phyloP scores from a whole-genome alignment of 2,888 invertebrate species.

The Trissoscelio sp. region DNA sequence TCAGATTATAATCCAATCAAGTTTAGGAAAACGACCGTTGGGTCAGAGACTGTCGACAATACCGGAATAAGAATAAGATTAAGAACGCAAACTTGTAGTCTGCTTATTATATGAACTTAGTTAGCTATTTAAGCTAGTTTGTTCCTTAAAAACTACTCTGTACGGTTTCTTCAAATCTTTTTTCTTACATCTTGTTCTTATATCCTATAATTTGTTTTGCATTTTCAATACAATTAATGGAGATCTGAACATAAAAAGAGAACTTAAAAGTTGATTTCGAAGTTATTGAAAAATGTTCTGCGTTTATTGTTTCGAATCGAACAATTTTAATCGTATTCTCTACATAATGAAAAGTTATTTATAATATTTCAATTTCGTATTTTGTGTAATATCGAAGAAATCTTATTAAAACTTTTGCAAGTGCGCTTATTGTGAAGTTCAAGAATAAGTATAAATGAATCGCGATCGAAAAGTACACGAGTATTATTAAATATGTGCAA shows the following conservation, averaged over 20 bases:
- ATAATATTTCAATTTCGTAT: constrained; percentile 27
- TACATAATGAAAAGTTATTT: constrained; percentile 18
- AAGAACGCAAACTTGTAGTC: constrained; percentile 16
- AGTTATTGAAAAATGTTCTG: neutral
- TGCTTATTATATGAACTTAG: constrained; percentile 3
- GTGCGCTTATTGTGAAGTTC: constrained; percentile 1
- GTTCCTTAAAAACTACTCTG: too few species aligned
- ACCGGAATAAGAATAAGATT: constrained; percentile 37
- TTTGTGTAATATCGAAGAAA: constrained; percentile 1
- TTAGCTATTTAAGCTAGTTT: constrained; percentile 3
- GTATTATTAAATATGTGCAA: neutral
- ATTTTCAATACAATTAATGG: neutral
- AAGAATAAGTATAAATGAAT: constrained; percentile 14
- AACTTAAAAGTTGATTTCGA: neutral
- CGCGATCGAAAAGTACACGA: neutral
- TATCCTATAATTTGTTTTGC: neutral
- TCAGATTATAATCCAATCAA: constrained; percentile 45
- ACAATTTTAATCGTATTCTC: neutral
- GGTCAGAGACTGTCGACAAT: constrained; percentile 16
- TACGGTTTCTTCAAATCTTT: neutral
- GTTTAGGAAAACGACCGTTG: constrained; percentile 34
- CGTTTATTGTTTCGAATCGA: neutral
- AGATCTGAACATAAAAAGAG: too few species aligned
- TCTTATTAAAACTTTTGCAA: constrained; percentile 21
- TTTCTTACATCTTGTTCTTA: neutral